Evolutionary conservation across 2,888 invertebrate species (phyloP), one percentile per base, ranked within the genome.

Genomic region (Pachycephus smyrnensis): DNA sequence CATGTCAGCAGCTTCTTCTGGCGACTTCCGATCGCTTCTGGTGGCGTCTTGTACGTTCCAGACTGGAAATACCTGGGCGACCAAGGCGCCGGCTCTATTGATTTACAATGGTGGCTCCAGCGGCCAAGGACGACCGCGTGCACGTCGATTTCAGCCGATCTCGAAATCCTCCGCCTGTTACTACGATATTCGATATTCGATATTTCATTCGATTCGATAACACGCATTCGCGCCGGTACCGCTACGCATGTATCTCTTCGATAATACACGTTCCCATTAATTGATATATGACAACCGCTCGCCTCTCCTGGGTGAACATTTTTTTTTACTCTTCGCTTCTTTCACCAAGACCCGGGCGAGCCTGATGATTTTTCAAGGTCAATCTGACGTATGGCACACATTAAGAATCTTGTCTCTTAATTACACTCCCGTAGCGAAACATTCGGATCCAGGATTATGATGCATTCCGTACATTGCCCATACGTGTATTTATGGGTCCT

Each of bases 61-160:
- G 23, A 23, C 23, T 55, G 40, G 0, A 55, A 23, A 23, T 55
- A 23, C 23, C 23, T 23, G 4, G 12, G 15, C 37, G 37, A 15
- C 15, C 68, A 69, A 37, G 73, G 33, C 81, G 76, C 69, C 71
- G 75, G 75, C 82, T 78, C 78, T 79, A 80, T 86, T 87, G 85
- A 88, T 88, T 87, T 86, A 83, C 88, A 92, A 92, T 92, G 92
- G 92, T 91, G 91, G 92, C 92, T 92, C 87, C 92, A 92, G 92
- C 92, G 92, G 89, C 92, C 92, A 90, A 88, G 91, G 88, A 92
- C 92, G 91, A 91, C 91, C 1, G 31, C n/a, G 15, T 71, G 11
- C 11, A 33, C 30, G 33, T 33, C 30, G 35, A 35, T 15, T 75
- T 15, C 23, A 33, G 3, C 69, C 23, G 68, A 75, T 75, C 35